Evolutionary conservation across 2,888 invertebrate species (phyloP).

Genomic region (Lasioglossum morio): DNA sequence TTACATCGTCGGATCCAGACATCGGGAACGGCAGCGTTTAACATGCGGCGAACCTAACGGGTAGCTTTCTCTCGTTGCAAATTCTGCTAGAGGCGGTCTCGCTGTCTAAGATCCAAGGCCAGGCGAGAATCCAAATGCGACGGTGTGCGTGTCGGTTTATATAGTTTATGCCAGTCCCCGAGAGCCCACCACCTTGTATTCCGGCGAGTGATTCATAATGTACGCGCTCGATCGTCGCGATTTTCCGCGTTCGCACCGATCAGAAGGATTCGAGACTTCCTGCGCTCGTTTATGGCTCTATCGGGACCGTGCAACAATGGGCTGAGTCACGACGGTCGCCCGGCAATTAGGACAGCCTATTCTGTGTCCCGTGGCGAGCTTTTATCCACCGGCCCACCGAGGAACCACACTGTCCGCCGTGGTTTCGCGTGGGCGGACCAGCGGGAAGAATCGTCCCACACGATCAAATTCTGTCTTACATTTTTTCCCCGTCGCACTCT

Average conservation of each 20-base stretch:
- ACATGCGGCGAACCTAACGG: not conserved
- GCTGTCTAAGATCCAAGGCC: slow-evolving; percentile 1
- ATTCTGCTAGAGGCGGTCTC: slow-evolving; percentile 26
- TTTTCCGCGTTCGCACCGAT: not conserved
- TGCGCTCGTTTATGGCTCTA: slow-evolving; percentile 26
- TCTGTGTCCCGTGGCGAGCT: slow-evolving; percentile 26
- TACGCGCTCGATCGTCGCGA: slow-evolving; percentile 17
- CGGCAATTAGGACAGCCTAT: slow-evolving; percentile 63
- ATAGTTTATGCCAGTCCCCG: not conserved
- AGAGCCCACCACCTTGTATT: not conserved
- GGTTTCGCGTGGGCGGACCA: slow-evolving; percentile 3
- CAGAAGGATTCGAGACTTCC: slow-evolving; percentile 24
- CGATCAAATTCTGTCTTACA: slow-evolving; percentile 20
- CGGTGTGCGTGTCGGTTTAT: not conserved
- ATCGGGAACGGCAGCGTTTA: slow-evolving; percentile 3
- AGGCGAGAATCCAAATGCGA: not conserved
- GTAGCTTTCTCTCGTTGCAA: slow-evolving; percentile 29
- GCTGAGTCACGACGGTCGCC: slow-evolving; percentile 63
- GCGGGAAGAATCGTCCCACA: slow-evolving; percentile 26
- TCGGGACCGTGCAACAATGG: slow-evolving; percentile 50
- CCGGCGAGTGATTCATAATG: slow-evolving; percentile 26
- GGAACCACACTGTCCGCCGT: not conserved
- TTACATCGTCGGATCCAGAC: not conserved
- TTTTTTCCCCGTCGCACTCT: not conserved
- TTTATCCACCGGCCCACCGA: slow-evolving; percentile 15